Percentiles rank a stretch among this genome's conserved stretches.
Evolutionary conservation across 2,113 vertebrate genomes (phyloP).

Genomic region (Chamaea fasciata): DNA sequence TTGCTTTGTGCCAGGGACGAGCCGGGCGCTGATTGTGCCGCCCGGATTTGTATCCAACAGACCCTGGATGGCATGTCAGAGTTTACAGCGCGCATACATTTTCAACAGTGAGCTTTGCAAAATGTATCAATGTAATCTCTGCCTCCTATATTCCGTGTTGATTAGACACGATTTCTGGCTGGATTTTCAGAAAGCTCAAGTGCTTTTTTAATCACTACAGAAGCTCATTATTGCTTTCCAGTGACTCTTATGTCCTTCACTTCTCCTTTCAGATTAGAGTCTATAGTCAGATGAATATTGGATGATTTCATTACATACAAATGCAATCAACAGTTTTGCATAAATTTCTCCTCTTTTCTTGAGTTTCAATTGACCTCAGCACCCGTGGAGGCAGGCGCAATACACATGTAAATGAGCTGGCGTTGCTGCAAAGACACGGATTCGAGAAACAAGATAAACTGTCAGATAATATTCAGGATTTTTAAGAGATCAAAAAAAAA

Average conservation of each 20-base stretch:
- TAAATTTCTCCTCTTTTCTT: slow-evolving; percentile 85
- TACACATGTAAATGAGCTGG: slow-evolving; percentile 84
- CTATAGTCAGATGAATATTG: slow-evolving; percentile 87
- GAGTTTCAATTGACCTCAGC: slow-evolving; percentile 86
- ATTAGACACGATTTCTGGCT: slow-evolving; percentile 86
- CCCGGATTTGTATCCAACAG: slow-evolving; percentile 65
- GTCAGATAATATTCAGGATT: slow-evolving; percentile 55
- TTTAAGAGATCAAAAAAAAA: slow-evolving; percentile 59
- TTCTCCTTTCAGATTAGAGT: slow-evolving; percentile 84
- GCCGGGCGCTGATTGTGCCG: slow-evolving; percentile 69
- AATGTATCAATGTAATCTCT: slow-evolving; percentile 81
- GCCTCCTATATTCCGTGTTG: slow-evolving; percentile 82
- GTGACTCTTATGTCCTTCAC: slow-evolving; percentile 94
- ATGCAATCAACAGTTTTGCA: slow-evolving; percentile 90
- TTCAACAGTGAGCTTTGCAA: slow-evolving; percentile 73
- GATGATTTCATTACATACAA: slow-evolving; percentile 89
- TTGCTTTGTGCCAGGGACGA: slow-evolving; percentile 70
- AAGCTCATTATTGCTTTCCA: slow-evolving; percentile 82
- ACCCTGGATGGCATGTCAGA: slow-evolving; percentile 66
- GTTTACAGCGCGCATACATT: slow-evolving; percentile 78
- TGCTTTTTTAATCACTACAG: slow-evolving; percentile 91
- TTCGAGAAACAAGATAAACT: slow-evolving; percentile 63
- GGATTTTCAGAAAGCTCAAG: slow-evolving; percentile 83
- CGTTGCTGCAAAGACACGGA: slow-evolving; percentile 67
- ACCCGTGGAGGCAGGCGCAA: slow-evolving; percentile 80